Evolutionary conservation across 2,888 invertebrate species (phyloP), one percentile per base, ranked within the genome.

Genomic region (Ophioninae sp.): DNA sequence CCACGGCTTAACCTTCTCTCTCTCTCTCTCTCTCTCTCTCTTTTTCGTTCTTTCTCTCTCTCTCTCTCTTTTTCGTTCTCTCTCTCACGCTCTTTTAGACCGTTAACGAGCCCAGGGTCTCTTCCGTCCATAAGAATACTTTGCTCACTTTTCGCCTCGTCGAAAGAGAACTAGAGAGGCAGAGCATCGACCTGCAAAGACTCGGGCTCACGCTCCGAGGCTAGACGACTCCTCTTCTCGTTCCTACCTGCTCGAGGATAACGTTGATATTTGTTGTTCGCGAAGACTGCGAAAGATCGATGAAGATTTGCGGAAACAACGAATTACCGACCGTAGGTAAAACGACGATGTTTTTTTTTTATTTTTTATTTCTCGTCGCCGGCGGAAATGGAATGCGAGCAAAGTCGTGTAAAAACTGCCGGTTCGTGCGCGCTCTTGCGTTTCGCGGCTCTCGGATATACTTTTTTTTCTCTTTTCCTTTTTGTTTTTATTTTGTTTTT

Each of bases 41-140:
- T 73, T 20, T 51, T 41, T 67, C 41, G 20, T 17, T 69, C 69
- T 68, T 37, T 71, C 71, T 59, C 61, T 61, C 56, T 67, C 58
- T 44, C 68, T 41, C 58, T 56, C 76, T 68, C 13, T 56, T 56
- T 68, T 56, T 68, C 67, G 65, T 30, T 51, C 44, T 39, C 65
- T 65, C 61, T 51, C 67, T 41, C 71, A 37, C 9, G 39, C 72
- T 74, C 64, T 73, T 61, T 67, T 58, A 58, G 58, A 67, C 75
- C 74, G 79, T 80, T 83, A 83, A 83, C 83, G 83, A 83, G 83
- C 73, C 73, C 68, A 76, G 81, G 73, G 83, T 59, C 67, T 59
- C 85, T 80, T 63, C 79, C 79, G 65, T 44, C 68, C 73, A 30
- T 74, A 74, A 80, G 74, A 73, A 77, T 77, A 74, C 72, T 82